phyloP scores from a whole-genome alignment of 2,888 invertebrate species.

The Labia minor region DNA sequence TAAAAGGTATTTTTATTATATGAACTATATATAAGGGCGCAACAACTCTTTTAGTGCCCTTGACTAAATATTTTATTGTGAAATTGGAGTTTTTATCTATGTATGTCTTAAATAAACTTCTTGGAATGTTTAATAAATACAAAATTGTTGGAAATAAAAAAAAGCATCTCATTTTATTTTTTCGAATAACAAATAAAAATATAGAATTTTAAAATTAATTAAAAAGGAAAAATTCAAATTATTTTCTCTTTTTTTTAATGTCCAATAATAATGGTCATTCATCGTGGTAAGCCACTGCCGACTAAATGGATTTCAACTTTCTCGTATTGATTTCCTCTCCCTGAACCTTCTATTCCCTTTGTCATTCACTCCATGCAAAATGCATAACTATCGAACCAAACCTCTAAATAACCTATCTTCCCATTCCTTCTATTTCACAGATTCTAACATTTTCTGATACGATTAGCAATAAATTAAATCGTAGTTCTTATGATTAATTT shows the following conservation, averaged over 20 bases:
- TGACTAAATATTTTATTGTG: no score
- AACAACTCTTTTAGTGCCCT: no score
- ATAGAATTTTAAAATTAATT: no score
- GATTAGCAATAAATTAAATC: background rate
- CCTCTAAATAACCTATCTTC: background rate
- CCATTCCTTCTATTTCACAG: background rate
- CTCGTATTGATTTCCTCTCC: background rate
- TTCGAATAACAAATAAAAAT: no score
- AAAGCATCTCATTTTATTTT: no score
- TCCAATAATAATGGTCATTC: background rate
- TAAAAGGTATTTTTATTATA: no score
- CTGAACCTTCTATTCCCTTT: background rate
- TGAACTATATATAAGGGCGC: no score
- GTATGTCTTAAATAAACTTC: no score
- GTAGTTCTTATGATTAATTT: background rate
- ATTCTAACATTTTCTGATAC: background rate
- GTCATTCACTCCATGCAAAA: constrained; percentile 2
- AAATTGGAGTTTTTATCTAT: no score
- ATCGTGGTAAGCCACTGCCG: background rate
- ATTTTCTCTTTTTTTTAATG: background rate
- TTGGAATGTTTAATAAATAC: no score
- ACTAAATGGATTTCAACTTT: background rate
- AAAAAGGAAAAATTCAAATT: no score
- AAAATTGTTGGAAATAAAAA: no score
- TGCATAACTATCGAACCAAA: constrained; percentile 4